Evolutionary conservation across 1,140 invertebrate species (phyloP).

Genomic region (Tribolium castaneum): DNA sequence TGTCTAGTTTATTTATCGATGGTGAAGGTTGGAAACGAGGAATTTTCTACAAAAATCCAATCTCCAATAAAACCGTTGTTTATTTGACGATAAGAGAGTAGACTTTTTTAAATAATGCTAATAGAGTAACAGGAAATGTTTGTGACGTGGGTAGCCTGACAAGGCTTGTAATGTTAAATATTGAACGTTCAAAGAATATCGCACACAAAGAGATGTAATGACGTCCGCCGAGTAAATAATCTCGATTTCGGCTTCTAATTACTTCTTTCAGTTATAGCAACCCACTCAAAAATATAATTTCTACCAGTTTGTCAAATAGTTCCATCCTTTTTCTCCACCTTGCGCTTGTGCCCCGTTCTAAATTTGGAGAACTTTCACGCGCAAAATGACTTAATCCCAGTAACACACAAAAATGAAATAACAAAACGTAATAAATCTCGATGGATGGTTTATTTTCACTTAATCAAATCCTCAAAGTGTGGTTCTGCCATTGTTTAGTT

Average conservation of each 20-base stretch:
- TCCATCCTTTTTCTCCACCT: not conserved
- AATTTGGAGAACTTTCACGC: not conserved
- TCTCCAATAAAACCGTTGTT: not conserved
- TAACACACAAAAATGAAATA: conserved; percentile 37
- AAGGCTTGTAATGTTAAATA: conserved; percentile 26
- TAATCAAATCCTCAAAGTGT: conserved; percentile 48
- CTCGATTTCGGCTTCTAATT: not conserved
- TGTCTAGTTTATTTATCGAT: conserved; percentile 21
- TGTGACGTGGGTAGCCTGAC: conserved; percentile 19
- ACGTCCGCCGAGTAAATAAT: not conserved
- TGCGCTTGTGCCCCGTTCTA: too few relatives aligned
- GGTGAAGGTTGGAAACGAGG: not conserved
- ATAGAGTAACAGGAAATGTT: conserved; percentile 16
- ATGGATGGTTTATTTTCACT: conserved; percentile 50
- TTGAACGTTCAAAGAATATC: conserved; percentile 26
- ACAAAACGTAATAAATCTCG: conserved; percentile 29
- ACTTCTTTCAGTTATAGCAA: too few relatives aligned
- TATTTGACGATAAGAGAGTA: conserved; percentile 16
- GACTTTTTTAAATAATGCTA: conserved; percentile 9
- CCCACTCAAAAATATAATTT: too few relatives aligned
- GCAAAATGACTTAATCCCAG: conserved; percentile 17
- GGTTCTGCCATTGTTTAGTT: conserved; percentile 56
- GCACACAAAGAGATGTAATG: conserved; percentile 14
- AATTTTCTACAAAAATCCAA: not conserved
- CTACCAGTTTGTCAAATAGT: too few relatives aligned